Evolutionary conservation across 2,113 vertebrate genomes (phyloP), one percentile per base, ranked within the genome.

Genomic region (sheep (Ovis aries)): DNA sequence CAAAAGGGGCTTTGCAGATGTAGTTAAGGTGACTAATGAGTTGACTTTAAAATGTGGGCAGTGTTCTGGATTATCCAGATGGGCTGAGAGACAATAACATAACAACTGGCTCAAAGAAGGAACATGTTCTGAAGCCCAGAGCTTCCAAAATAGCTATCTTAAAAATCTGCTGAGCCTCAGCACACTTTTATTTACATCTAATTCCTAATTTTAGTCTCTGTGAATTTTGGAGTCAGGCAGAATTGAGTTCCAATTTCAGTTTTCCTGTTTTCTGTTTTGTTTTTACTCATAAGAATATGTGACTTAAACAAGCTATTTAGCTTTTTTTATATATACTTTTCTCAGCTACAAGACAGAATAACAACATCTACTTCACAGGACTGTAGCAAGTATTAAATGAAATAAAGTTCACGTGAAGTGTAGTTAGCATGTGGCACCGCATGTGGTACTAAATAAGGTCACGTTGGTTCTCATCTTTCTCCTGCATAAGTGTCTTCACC

Each of bases 401-500:
- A 93, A 25, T 82, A 8, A 87, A 62, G 40, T 40, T 62, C 1
- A 4, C 29, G 6, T 45, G 53, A 55, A 43, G 6, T 19, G 7
- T 81, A 14, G 15, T 33, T 43, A 43, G 45, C 25, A 2, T 2
- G 7, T 29, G 23, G n/a, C n/a, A 27, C n/a, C 31, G 6, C 3
- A 1, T 0, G 2, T 13, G 29, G 16, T 19, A 9, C 27, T 71
- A 57, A 50, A 29, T 23, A 43, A 78, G 53, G n/a, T 21, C 25
- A 3, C 0, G 0, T 5, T 81, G 29, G 17, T 15, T 64, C 2
- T 36, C 12, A 2, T 43, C 43, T 50, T 74, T 48, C 43, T 23
- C 57, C 15, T 71, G 40, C 31, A 8, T 25, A 2, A 16, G 4
- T 31, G 6, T 95, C 89, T 90, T 86, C 59, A 36, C 50, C 31